phyloP scores from a whole-genome alignment of 2,113 vertebrate species.

The Atrichornis clamosus region DNA sequence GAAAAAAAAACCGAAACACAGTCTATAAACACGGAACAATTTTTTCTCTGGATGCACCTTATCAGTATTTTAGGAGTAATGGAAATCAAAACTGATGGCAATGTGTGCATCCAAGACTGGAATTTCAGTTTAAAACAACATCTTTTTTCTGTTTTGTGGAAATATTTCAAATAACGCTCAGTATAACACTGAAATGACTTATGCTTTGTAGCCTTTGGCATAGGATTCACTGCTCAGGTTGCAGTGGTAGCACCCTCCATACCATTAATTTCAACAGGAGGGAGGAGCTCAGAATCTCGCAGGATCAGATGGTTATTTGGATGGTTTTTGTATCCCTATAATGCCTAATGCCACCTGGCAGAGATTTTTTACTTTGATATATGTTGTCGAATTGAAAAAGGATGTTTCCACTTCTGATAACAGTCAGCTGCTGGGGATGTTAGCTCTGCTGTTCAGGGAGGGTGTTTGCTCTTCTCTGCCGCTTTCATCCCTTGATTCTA shows the following conservation, averaged over 20 bases:
- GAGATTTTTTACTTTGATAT: neutral
- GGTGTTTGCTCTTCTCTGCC: neutral
- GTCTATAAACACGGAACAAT: neutral
- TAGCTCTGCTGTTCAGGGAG: neutral
- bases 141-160: neutral
- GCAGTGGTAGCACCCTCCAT: neutral
- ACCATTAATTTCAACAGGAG: neutral
- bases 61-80: neutral
- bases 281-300: neutral
- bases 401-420: neutral
- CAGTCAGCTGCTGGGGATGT: neutral
- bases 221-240: neutral
- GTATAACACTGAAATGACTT: neutral
- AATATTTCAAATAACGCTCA: neutral
- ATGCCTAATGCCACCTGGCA: neutral
- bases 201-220: neutral
- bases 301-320: neutral
- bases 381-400: neutral
- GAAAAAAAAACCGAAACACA: neutral
- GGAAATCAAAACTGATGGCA: neutral
- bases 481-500: conserved; percentile 20
- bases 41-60: neutral
- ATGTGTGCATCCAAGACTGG: neutral
- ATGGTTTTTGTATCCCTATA: neutral
- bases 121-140: neutral